Evolutionary conservation across 1,140 invertebrate species (phyloP), one percentile per base, ranked within the genome.

Genomic region (Pseudomyrmex dendroicus): DNA sequence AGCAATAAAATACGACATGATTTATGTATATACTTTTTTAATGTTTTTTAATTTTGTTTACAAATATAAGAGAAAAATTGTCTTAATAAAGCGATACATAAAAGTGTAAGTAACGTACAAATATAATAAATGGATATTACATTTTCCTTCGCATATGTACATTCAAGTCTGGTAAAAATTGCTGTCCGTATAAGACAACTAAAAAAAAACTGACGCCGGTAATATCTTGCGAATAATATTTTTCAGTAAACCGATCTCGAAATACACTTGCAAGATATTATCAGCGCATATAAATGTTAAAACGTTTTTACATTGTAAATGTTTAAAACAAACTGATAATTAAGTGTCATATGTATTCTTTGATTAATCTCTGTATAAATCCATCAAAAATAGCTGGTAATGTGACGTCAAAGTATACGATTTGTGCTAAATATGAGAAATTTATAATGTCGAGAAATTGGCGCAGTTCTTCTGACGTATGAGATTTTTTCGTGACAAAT

Each of bases 321-420:
- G 12, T 72, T n/a, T 35, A 66, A 20, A 56, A 48, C 15, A 61
- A 12, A 35, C 2, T 56, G 5, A 7, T 46, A 61, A 35, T 80
- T 70, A 78, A 17, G 7, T 59, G 46, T 76, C 57, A 70, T 10
- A 70, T 5, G 5, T 25, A 25, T 35, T 48, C 35, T 15, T 13
- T 15, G 15, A 25, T 56, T 56, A 68, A 78, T 78, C 20, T 78
- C 15, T 35, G 35, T 59, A 22, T 59, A 80, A 4, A 59, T 59
- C 59, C 20, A 17, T 72, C 15, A 7, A 80, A 72, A 59, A 50
- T 50, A 4, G 0, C 25, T 17, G 2, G 17, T 44, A 46, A 20
- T 25, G 22, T 70, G 1, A 46, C 22, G 48, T 50, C 35, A 17
- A 78, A 48, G 57, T 46, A 57, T 57, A 25, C 20, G 20, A 48